Percentiles rank a stretch among this genome's conserved stretches.
Conservation (phyloP, 2,888 invertebrate species). For the Sthenelais limicola region DNA sequence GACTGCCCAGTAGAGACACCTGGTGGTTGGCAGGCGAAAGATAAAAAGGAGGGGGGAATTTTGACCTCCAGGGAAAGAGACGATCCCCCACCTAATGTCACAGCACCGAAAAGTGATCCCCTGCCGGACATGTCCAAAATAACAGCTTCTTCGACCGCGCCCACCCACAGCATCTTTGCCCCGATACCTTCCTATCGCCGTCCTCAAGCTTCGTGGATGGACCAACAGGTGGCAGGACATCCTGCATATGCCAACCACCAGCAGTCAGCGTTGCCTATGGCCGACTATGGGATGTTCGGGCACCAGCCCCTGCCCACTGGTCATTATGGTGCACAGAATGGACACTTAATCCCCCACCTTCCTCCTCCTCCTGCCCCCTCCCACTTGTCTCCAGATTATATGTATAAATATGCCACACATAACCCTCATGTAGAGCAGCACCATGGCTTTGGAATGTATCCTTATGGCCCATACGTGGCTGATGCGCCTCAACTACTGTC, state of each 20-base stretch:
- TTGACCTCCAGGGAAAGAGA: not conserved
- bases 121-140: slow-evolving; percentile 5
- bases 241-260: not conserved
- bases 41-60: not conserved
- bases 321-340: not conserved
- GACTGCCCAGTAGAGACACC: not conserved
- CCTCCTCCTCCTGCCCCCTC: not conserved
- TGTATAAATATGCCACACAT: not conserved
- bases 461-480: slow-evolving; percentile 2
- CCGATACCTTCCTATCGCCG: slow-evolving; percentile 9
- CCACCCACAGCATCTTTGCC: not conserved
- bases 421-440: too few species aligned
- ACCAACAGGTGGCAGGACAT: not conserved
- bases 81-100: slow-evolving; percentile 24
- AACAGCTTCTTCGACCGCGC: not conserved
- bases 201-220: not conserved
- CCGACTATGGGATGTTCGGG: not conserved
- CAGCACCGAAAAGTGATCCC: not conserved
- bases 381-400: not conserved
- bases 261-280: not conserved
- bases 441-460: not conserved
- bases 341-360: not conserved
- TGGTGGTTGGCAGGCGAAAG: not conserved
- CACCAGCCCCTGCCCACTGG: not conserved
- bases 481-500: slow-evolving; percentile 27